Conservation (phyloP, 2,888 invertebrate genomes). For the Cataglyphis altisquamis region DNA sequence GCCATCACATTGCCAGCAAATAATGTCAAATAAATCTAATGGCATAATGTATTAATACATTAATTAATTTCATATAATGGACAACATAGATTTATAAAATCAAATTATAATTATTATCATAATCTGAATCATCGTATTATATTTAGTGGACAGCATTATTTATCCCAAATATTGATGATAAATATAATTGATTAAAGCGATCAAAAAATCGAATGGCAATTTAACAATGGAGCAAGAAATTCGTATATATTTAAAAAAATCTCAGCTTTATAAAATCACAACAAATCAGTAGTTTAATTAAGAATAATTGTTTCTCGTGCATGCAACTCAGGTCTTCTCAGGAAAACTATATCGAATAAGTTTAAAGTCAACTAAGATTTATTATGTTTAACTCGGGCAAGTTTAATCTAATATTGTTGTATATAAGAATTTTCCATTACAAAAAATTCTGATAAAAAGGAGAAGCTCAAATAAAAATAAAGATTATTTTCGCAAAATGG, state of each 20-base stretch:
- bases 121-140: slow-evolving; percentile 1
- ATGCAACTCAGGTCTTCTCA: neutral
- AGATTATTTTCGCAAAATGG: slow-evolving; percentile 74
- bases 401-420: slow-evolving; percentile 18
- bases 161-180: neutral
- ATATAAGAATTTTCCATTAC: slow-evolving; percentile 45
- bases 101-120: slow-evolving; percentile 19
- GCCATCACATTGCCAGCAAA: neutral
- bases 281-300: slow-evolving; percentile 5
- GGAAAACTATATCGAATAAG: neutral
- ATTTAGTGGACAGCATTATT: neutral
- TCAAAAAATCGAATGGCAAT: neutral
- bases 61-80: slow-evolving; percentile 36
- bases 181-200: slow-evolving; percentile 3
- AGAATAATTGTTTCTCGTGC: slow-evolving; percentile 3
- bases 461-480: slow-evolving; percentile 47
- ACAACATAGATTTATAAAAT: slow-evolving; percentile 36
- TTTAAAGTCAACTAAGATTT: neutral
- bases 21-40: slow-evolving; percentile 45
- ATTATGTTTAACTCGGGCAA: neutral
- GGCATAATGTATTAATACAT: slow-evolving; percentile 29
- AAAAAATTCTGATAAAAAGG: slow-evolving; percentile 52
- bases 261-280: neutral
- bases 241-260: neutral
- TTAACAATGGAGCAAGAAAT: neutral